Conservation (phyloP, 2,113 vertebrate genomes). For the Macrotus californicus region DNA sequence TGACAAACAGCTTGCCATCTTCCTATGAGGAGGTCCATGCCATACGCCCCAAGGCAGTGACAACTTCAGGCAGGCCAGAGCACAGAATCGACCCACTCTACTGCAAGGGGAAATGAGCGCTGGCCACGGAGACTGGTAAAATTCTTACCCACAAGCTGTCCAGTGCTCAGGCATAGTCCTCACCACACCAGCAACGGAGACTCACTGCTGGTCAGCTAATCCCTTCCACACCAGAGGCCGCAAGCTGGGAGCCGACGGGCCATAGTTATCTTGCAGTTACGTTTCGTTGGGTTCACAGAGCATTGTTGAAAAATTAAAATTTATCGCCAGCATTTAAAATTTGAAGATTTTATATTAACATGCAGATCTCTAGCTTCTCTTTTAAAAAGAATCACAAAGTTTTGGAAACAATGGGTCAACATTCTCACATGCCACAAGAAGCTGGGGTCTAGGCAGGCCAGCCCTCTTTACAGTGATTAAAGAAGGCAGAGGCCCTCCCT, state of each 20-base stretch:
- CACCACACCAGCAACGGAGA: not conserved
- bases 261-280: not conserved
- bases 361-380: not conserved
- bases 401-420: not conserved
- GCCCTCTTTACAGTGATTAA: accelerated
- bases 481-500: not conserved
- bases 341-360: not conserved
- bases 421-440: not conserved
- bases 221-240: not conserved
- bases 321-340: not conserved
- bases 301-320: not conserved
- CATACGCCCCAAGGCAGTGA: not conserved
- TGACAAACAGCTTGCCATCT: not conserved
- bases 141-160: not conserved
- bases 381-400: not conserved
- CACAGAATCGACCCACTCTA: not conserved
- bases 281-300: not conserved
- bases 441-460: not conserved
- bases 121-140: not conserved
- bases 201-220: not conserved
- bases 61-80: not conserved
- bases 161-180: not conserved
- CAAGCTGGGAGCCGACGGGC: not conserved
- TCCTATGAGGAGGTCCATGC: not conserved
- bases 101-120: not conserved